Evolutionary conservation across 1,140 invertebrate genomes (phyloP).

Genomic region (Streblospio benedicti): DNA sequence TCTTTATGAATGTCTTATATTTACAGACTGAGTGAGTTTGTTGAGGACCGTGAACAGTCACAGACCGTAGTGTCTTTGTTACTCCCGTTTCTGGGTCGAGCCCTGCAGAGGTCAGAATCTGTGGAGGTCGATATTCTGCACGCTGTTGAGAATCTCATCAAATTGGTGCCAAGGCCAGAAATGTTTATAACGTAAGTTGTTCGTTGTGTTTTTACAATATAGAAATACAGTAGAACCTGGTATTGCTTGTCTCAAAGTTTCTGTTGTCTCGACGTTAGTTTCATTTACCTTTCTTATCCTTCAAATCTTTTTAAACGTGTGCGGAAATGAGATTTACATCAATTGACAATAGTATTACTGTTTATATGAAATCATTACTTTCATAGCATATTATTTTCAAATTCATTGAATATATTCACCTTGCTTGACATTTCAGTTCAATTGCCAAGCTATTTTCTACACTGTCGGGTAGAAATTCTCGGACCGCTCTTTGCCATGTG

Average conservation of each 20-base stretch:
- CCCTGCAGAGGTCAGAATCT: slow-evolving; percentile 22
- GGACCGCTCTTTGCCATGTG: slow-evolving; percentile 36
- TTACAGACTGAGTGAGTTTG: slow-evolving; percentile 38
- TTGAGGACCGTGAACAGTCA: slow-evolving; percentile 46
- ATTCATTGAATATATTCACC: no score
- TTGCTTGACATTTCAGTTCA: slow-evolving; percentile 27
- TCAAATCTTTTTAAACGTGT: no score
- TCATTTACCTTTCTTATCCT: no score
- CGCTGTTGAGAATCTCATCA: slow-evolving; percentile 65
- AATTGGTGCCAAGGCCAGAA: slow-evolving; percentile 57
- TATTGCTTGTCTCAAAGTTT: no score
- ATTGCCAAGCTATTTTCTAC: slow-evolving; percentile 37
- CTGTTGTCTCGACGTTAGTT: no score
- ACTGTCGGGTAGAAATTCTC: slow-evolving; percentile 30
- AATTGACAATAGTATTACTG: no score
- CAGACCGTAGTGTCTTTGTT: slow-evolving; percentile 61
- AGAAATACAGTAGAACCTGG: no score
- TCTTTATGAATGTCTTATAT: no score
- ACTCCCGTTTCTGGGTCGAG: slow-evolving; percentile 59
- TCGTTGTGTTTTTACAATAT: no score
- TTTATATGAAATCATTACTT: no score
- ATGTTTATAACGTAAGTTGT: slow-evolving; percentile 50
- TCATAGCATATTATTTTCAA: no score
- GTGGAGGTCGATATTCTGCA: slow-evolving; percentile 51
- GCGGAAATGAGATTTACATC: no score